Base-by-base conservation (phyloP, 2,888 invertebrate species). In the Drosophila colorata region DNA sequence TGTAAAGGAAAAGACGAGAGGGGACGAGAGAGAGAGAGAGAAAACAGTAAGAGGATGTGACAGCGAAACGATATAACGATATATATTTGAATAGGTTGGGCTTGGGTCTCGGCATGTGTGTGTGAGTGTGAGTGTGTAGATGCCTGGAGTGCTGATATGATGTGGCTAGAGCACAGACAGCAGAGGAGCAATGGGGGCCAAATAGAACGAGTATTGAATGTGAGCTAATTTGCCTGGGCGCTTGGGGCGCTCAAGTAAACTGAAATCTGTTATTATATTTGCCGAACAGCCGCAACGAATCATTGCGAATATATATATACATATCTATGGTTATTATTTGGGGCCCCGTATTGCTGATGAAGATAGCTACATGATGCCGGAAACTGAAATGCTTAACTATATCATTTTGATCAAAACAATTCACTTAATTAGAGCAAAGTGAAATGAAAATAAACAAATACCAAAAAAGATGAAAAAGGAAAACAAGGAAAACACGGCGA, bases 141-240 rank as follows among this genome's bases (percentile, higher is more conserved):
- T 11, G 80, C 43, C 60, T 38, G 55, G 51, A 55, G 78, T 78
- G 74, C 55, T 56, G 47, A 40, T 41, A 40, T 18, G 40, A 41
- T 47, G 35, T 38, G 33, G 31, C 20, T 38, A 7, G 5, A 33
- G 35, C 31, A 38, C 31, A 46, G 31, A 46, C 8, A 14, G 1
- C 8, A 14, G 16, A 40, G 14, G n/a, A 41, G 11, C 20, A 8
- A 31, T n/a, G 43, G 20, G 20, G 20, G 3, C 20, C 4, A 3
- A 20, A 20, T 20, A 28, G 28, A 28, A 28, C 28, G 33, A 38
- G 33, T 51, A 74, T 63, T 78, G 64, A 80, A 66, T 66, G 55
- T 38, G n/a, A 63, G 75, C 70, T 70, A 82, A 79, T 82, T 78
- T 81, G 55, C 44, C 33, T 25, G 20, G 20, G 18, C n/a, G 52